Percentiles rank a stretch among this genome's conserved stretches.
Conservation (phyloP, 2,113 vertebrate genomes). For the Ictidomys tridecemlineatus region DNA sequence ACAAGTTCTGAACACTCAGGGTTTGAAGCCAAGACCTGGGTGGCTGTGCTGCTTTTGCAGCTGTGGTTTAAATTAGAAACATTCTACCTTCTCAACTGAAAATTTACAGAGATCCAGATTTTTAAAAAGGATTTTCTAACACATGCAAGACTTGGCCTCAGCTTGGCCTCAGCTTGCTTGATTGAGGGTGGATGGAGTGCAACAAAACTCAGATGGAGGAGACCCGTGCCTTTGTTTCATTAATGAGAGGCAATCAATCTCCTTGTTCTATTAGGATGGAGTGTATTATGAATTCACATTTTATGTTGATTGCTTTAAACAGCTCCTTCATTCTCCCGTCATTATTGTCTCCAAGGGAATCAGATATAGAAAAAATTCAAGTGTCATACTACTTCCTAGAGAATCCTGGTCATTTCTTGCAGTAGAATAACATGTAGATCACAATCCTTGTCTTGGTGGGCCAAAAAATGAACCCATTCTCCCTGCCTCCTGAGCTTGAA, state of each 20-base stretch:
- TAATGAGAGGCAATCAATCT: not conserved
- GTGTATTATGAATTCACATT: not conserved
- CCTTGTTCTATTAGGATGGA: not conserved
- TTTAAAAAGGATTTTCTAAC: constrained; percentile 14
- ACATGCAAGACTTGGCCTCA: not conserved
- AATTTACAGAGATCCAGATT: constrained; percentile 54
- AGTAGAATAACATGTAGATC: not conserved
- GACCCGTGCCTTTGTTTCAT: not conserved
- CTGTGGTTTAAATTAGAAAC: constrained; percentile 68
- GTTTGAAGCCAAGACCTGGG: constrained; percentile 50
- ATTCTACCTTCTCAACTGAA: constrained; percentile 37
- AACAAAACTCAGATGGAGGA: constrained; percentile 1
- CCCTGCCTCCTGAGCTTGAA: not conserved
- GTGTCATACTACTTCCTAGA: not conserved
- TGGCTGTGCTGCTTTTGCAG: constrained; percentile 17
- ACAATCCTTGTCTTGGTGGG: not conserved
- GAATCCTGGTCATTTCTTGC: not conserved
- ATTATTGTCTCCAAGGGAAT: not conserved
- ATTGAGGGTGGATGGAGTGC: not conserved
- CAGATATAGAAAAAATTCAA: not conserved
- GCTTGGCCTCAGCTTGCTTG: not conserved
- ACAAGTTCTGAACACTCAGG: constrained; percentile 51
- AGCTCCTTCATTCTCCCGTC: not conserved
- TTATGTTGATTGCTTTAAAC: constrained; percentile 3
- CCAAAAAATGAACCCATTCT: not conserved